Evolutionary conservation across 2,113 vertebrate genomes (phyloP).

Genomic region (Antennarius striatus): DNA sequence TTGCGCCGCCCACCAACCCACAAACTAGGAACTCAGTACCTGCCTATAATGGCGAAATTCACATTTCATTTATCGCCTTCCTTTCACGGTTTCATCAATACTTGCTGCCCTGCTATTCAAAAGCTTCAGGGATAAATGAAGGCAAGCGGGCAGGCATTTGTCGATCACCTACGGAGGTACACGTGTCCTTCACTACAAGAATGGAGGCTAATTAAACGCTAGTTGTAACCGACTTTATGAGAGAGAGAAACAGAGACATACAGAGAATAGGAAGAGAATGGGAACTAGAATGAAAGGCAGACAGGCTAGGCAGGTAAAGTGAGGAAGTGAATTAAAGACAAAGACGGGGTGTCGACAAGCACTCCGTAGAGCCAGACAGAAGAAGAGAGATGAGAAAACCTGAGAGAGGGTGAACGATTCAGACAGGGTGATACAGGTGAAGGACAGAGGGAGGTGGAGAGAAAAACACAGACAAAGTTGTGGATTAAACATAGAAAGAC

Average conservation of each 20-base stretch:
- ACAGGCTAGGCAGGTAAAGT: constrained; percentile 32
- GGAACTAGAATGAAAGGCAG: constrained; percentile 20
- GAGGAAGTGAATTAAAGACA: constrained; percentile 32
- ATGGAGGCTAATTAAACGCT: constrained; percentile 56
- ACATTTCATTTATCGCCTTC: constrained; percentile 43
- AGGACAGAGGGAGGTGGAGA: constrained; percentile 19
- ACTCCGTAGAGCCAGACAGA: background rate
- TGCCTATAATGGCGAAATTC: constrained; percentile 56
- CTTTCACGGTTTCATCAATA: constrained; percentile 56
- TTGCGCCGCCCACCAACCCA: constrained; percentile 35
- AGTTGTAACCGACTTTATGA: constrained; percentile 17
- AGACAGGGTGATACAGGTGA: constrained; percentile 22
- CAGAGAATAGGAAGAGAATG: constrained; percentile 15
- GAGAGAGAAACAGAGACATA: constrained; percentile 25
- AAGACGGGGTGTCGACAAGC: constrained; percentile 19
- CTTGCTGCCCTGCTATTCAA: constrained; percentile 55
- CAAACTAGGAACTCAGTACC: constrained; percentile 46
- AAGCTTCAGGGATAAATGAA: constrained; percentile 41
- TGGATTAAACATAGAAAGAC: constrained; percentile 38
- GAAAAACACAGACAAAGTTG: constrained; percentile 23
- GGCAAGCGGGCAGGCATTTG: constrained; percentile 41
- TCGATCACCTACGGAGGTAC: constrained; percentile 41
- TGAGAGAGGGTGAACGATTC: constrained; percentile 17
- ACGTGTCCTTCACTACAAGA: constrained; percentile 63
- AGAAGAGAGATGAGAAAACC: constrained; percentile 13